A percentile compares a stretch with the other conserved stretches of the same genome.
phyloP scores from a whole-genome alignment of 2,888 invertebrate genomes.

The Stenurella melanura region DNA sequence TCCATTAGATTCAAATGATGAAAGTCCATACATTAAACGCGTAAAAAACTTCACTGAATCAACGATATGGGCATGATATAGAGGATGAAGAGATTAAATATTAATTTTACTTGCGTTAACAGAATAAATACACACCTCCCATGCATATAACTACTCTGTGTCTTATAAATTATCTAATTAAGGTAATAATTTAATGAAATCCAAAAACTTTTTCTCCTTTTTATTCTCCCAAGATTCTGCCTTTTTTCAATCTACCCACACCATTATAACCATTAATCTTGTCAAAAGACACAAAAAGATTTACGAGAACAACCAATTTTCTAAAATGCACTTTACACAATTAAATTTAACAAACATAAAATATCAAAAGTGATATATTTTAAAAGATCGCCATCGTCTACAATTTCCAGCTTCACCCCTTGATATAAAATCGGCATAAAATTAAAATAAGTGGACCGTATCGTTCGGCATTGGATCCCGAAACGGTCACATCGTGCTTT shows the following conservation, averaged over 20 bases:
- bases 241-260: not conserved
- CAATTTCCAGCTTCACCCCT: slow-evolving; percentile 61
- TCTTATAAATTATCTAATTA: not conserved
- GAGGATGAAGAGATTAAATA: too few species aligned
- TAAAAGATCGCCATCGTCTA: slow-evolving; percentile 50
- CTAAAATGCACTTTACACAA: slow-evolving; percentile 51
- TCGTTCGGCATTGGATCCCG: slow-evolving; percentile 64
- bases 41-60: too few species aligned
- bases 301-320: slow-evolving; percentile 39
- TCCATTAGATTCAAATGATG: too few species aligned
- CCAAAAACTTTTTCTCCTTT: not conserved
- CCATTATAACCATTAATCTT: slow-evolving; percentile 29
- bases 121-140: too few species aligned
- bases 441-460: slow-evolving; percentile 75
- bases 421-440: slow-evolving; percentile 70
- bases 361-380: slow-evolving; percentile 48
- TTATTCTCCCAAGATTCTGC: not conserved
- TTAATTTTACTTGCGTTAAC: too few species aligned
- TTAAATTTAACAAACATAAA: slow-evolving; percentile 50
- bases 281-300: slow-evolving; percentile 22
- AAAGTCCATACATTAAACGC: too few species aligned
- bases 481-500: slow-evolving; percentile 64
- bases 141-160: too few species aligned
- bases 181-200: not conserved
- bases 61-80: too few species aligned